Percentiles rank a stretch among this genome's conserved stretches.
Evolutionary conservation across 2,888 invertebrate species (phyloP).

Genomic region (Iselma pallidipennis): DNA sequence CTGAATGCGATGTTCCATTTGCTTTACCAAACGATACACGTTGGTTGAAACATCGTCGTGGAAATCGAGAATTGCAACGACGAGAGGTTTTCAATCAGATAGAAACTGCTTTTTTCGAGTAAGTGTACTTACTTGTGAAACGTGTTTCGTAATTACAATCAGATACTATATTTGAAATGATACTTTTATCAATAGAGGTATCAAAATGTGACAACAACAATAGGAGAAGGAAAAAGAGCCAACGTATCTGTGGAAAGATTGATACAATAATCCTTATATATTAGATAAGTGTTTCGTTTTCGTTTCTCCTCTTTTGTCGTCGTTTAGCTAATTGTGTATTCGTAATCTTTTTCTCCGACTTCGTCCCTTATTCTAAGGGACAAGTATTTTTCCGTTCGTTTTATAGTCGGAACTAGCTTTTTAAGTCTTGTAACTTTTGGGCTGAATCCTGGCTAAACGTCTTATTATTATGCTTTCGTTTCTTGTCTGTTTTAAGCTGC

Average conservation of each 20-base stretch:
- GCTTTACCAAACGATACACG: conserved; percentile 57
- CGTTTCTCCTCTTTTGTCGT: not conserved
- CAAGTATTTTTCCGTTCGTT: too few relatives aligned
- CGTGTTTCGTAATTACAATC: not conserved
- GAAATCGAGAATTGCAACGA: conserved; percentile 58
- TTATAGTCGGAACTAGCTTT: too few relatives aligned
- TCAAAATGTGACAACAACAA: not conserved
- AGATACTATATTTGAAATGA: conserved; percentile 9
- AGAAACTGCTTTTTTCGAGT: conserved; percentile 30
- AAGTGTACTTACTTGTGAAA: not conserved
- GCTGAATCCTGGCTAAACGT: too few relatives aligned
- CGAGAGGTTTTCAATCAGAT: conserved; percentile 55
- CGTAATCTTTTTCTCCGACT: too few relatives aligned
- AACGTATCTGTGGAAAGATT: not conserved
- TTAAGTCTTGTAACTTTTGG: too few relatives aligned
- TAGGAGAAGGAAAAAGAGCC: not conserved
- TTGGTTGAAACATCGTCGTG: conserved; percentile 50
- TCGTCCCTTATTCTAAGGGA: too few relatives aligned
- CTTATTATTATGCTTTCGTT: too few relatives aligned
- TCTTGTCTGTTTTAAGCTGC: too few relatives aligned
- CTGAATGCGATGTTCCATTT: conserved; percentile 65
- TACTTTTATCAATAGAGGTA: conserved; percentile 4
- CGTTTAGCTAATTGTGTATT: too few relatives aligned
- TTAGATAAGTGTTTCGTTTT: not conserved
- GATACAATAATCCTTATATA: not conserved